Percentiles rank a stretch among this genome's conserved stretches.
Conservation (phyloP, 2,888 invertebrate species). For the Dinocampus coccinellae region DNA sequence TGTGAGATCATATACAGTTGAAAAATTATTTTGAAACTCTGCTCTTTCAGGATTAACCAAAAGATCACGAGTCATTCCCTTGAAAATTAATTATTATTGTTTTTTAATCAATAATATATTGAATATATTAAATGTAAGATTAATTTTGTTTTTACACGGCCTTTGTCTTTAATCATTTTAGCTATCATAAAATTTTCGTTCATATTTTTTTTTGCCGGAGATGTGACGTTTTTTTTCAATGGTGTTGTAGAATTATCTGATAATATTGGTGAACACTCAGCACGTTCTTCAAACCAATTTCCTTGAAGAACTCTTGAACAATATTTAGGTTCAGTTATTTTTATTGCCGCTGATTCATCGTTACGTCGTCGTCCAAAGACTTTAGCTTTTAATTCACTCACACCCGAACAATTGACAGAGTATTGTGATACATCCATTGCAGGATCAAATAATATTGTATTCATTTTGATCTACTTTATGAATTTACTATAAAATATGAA, state of each 20-base stretch:
- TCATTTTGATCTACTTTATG: constrained; percentile 12
- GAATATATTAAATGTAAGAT: neutral
- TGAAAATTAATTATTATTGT: neutral
- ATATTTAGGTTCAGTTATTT: constrained; percentile 45
- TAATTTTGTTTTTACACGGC: constrained; percentile 33
- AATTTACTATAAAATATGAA: neutral
- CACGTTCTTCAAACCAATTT: constrained; percentile 53
- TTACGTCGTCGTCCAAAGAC: constrained; percentile 6
- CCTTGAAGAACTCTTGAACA: constrained; percentile 50
- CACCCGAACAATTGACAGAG: neutral
- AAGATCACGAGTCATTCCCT: constrained; percentile 18
- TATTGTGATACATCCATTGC: constrained; percentile 3
- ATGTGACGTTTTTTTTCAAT: constrained; percentile 41
- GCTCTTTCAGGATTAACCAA: constrained; percentile 59
- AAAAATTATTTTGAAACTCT: constrained; percentile 70
- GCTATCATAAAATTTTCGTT: constrained; percentile 24
- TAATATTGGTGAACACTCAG: constrained; percentile 18
- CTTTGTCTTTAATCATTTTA: constrained; percentile 40
- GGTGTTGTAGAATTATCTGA: constrained; percentile 44
- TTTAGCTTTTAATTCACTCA: constrained; percentile 26
- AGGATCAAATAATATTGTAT: constrained; percentile 27
- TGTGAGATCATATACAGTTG: constrained; percentile 71
- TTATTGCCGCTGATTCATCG: constrained; percentile 29
- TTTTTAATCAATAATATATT: neutral
- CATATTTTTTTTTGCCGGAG: constrained; percentile 25